Conservation (phyloP, 2,113 vertebrate genomes). For the Neotragus pygmaeus region DNA sequence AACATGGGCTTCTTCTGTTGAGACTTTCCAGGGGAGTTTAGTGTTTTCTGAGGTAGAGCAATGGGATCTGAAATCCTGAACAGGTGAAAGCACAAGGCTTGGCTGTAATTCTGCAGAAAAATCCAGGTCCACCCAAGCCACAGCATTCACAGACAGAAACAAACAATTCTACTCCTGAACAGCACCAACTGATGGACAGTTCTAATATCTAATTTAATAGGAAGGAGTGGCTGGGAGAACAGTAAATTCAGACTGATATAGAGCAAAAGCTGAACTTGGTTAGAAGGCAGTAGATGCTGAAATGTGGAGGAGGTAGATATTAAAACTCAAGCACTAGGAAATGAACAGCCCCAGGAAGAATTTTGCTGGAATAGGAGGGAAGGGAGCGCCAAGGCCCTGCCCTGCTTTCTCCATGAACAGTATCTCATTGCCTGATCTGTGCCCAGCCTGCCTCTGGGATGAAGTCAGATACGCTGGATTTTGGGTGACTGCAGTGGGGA, state of each 20-base stretch:
- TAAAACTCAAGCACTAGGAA: not conserved
- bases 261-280: not conserved
- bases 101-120: not conserved
- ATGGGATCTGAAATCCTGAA: not conserved
- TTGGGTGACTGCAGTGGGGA: not conserved
- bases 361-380: not conserved
- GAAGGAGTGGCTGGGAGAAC: not conserved
- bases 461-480: not conserved
- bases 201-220: constrained; percentile 55
- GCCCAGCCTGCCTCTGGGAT: not conserved
- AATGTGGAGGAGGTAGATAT: not conserved
- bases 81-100: not conserved
- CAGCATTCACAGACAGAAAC: not conserved
- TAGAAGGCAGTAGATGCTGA: not conserved
- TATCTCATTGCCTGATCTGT: not conserved
- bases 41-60: not conserved
- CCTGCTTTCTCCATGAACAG: not conserved
- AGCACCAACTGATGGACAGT: not conserved
- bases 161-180: not conserved
- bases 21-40: not conserved
- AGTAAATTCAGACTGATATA: not conserved
- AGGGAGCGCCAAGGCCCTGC: not conserved
- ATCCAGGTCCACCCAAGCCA: not conserved
- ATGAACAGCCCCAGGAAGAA: not conserved
- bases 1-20: not conserved